A percentile compares a stretch with the other conserved stretches of the same genome.
phyloP scores from a whole-genome alignment of 2,797 vertebrate species.

The Garrulus glandarius region DNA sequence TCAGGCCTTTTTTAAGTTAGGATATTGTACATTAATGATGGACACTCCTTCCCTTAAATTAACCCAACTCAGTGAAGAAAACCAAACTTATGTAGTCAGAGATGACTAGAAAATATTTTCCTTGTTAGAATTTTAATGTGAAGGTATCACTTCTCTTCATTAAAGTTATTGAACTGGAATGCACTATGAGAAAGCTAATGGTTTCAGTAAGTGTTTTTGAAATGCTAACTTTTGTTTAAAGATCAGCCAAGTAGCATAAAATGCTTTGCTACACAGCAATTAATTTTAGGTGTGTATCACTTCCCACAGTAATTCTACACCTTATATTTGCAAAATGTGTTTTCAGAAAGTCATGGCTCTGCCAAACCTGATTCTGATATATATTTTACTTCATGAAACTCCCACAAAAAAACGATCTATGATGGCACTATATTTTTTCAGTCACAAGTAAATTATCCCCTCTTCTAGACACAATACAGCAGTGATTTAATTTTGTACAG shows the following conservation, averaged over 20 bases:
- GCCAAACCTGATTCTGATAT: neutral
- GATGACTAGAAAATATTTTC: constrained; percentile 8
- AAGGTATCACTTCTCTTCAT: neutral
- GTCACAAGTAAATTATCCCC: neutral
- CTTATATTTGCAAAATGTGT: neutral
- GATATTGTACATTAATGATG: neutral
- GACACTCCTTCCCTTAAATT: neutral
- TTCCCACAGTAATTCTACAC: neutral
- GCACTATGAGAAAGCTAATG: neutral
- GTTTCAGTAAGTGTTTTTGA: neutral
- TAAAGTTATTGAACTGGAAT: neutral
- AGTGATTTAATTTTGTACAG: neutral
- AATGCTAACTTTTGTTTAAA: constrained; percentile 30
- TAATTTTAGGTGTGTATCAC: neutral
- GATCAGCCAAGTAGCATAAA: neutral
- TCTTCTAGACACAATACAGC: neutral
- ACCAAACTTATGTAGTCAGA: neutral
- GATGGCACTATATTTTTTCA: neutral
- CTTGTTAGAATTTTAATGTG: neutral
- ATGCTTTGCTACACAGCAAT: neutral
- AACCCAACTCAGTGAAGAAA: neutral
- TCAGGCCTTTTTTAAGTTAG: neutral
- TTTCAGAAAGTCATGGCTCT: neutral
- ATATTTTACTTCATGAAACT: neutral
- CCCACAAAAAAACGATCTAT: neutral